Evolutionary conservation across 2,888 invertebrate species (phyloP), one percentile per base, ranked within the genome.

Genomic region (Tetanocera ferruginea): DNA sequence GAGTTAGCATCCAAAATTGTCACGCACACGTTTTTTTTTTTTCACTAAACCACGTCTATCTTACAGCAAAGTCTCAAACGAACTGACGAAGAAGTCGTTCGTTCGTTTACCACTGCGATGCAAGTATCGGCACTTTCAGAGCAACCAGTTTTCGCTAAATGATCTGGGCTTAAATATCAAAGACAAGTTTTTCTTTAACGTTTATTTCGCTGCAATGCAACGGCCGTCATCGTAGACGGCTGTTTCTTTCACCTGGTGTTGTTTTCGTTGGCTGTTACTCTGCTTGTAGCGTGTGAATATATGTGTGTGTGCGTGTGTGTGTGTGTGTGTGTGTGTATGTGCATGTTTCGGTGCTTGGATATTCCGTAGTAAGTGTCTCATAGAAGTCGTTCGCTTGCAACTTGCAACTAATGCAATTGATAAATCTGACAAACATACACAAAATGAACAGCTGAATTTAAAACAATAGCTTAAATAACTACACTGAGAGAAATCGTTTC

Each of bases 21-120:
- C 23, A 19, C 25, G 8, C 28, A 28, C 14, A 51, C 52, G 34
- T 23, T 34, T 43, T 23, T 28, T 51, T 23, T 34, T 43, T 23
- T 28, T 51, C 25, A 17, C 69, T 64, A n/a, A n/a, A n/a, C 52
- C 23, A 71, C 64, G 74, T 74, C 74, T 74, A 51, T 51, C 64
- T 25, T 49, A 14, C 19, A 64, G 17, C 74, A 23, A 64, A 34
- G 74, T 74, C 52, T 62, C 74, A 28, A 64, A 52, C 31, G 19
- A 74, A 74, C 74, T 74, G 74, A 51, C 64, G 62, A 74, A 74
- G 64, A 74, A 74, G 74, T 74, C 64, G 66, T 23, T 37, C 73
- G 43, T 49, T 49, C 62, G 25, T 5, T 52, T 31, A 23, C 49
- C 43, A 62, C 70, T 52, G 51, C 70, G 4, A 14, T 31, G 31